Conservation (phyloP, 1,140 invertebrate species). For the Pinna nobilis region DNA sequence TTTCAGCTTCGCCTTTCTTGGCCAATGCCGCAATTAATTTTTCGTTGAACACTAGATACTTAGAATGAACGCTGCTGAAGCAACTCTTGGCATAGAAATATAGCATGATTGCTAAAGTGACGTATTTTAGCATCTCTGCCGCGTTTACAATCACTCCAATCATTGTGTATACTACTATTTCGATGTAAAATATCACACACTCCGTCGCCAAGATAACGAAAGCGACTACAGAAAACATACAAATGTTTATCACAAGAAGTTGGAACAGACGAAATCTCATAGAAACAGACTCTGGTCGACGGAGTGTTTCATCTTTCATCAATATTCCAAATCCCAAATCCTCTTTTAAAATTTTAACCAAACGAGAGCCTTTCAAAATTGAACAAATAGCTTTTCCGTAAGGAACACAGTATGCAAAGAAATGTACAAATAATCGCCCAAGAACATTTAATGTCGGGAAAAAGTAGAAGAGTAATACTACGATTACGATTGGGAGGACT, state of each 20-base stretch:
- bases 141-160: conserved; percentile 3
- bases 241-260: not conserved
- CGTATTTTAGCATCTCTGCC: conserved; percentile 4
- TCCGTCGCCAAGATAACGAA: not conserved
- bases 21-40: not conserved
- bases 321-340: not conserved
- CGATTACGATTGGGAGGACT: conserved; percentile 22
- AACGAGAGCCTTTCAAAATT: not conserved
- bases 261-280: not conserved
- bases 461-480: conserved; percentile 10
- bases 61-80: not conserved
- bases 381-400: conserved; percentile 8
- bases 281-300: not conserved
- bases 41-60: not conserved
- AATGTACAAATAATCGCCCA: conserved; percentile 17
- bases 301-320: not conserved
- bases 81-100: not conserved
- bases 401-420: conserved; percentile 6
- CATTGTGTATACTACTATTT: not conserved
- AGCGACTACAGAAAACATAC: conserved; percentile 1
- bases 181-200: not conserved
- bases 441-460: conserved; percentile 31
- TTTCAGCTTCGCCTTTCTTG: not conserved
- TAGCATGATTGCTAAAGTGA: not conserved
- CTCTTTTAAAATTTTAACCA: not conserved